Base-by-base conservation (phyloP, 2,113 vertebrate genomes). In the Oceanodroma tethys region DNA sequence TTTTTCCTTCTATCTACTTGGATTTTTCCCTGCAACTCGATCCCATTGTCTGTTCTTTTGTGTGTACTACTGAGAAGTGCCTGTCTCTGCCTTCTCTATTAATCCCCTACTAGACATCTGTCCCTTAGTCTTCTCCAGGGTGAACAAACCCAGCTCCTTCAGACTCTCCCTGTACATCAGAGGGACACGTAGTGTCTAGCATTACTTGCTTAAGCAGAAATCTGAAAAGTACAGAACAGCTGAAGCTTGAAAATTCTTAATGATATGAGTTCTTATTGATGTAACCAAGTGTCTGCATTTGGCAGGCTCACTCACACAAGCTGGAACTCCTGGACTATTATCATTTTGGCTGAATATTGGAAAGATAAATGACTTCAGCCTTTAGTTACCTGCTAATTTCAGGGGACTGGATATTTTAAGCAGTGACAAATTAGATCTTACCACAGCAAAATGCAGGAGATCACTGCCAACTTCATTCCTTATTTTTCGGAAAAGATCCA, bases 401-500 rank as follows among this genome's bases (percentile, higher is more conserved):
- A 66, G 32, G 58, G 29, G 27, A 43, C 74, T 34, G 30, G 10
- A 6, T 84, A 47, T 47, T 81, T 56, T 18, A 89, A 65, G 26
- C 73, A 40, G 36, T 47, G 45, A 30, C 36, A 43, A 42, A 43
- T 63, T 43, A 81, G 36, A 43, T 82, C 98, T 99, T 98, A 99
- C 99, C 95, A 98, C 98, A 84, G 99, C 99, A 94, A 99, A 99
- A 94, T 99, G 99, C 81, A 99, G 98, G 16, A 98, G 97, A 58
- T 99, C 98, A 68, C 98, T 98, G 63, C 98, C 98, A 76, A 98
- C 93, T 94, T 99, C 98, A 7, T 99, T 99, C 97, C 99, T 99
- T 85, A 99, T 98, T 98, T 99, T 99, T 93, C 98, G 98, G 68
- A 99, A 99, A 40, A 99, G 98, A 94, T 98, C 99, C 83, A 99